phyloP scores from a whole-genome alignment of 2,113 vertebrate genomes.

The Rhadina sibilatrix region DNA sequence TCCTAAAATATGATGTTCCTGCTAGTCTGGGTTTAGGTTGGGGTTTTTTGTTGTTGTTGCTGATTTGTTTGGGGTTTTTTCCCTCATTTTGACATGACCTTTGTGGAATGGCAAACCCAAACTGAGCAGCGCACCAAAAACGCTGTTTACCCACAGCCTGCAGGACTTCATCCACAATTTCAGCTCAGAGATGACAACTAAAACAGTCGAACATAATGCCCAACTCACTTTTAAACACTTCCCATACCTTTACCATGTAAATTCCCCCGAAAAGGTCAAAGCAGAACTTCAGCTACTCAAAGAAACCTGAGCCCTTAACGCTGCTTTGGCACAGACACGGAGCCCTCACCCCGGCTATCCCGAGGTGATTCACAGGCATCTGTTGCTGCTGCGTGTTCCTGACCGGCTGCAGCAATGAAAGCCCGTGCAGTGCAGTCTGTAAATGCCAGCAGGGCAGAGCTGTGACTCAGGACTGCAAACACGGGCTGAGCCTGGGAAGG shows the following conservation, averaged over 20 bases:
- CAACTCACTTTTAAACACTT: not conserved
- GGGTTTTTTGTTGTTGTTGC: not conserved
- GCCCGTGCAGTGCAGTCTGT: not conserved
- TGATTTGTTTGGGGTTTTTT: not conserved
- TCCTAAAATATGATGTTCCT: not conserved
- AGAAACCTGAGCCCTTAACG: rapidly evolving
- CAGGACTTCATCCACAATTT: not conserved
- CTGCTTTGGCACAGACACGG: not conserved
- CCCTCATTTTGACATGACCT: not conserved
- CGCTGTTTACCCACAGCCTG: not conserved
- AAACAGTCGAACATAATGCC: not conserved
- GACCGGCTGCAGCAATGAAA: not conserved
- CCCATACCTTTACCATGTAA: not conserved
- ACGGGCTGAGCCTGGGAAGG: rapidly evolving
- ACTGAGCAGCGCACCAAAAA: not conserved
- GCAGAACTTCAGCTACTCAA: not conserved
- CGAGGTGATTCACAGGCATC: not conserved
- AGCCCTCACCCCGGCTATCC: rapidly evolving
- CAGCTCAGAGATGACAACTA: not conserved
- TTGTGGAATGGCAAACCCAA: not conserved
- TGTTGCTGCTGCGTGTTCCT: not conserved
- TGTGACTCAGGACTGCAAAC: not conserved
- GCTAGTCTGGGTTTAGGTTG: not conserved
- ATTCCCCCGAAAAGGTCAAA: slow-evolving; percentile 29
- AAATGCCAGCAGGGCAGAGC: not conserved